These are phyloP conservation scores for Norana najaformis DNA, from an alignment of 2,888 invertebrate species.

Conservation along the genomic window DNA sequence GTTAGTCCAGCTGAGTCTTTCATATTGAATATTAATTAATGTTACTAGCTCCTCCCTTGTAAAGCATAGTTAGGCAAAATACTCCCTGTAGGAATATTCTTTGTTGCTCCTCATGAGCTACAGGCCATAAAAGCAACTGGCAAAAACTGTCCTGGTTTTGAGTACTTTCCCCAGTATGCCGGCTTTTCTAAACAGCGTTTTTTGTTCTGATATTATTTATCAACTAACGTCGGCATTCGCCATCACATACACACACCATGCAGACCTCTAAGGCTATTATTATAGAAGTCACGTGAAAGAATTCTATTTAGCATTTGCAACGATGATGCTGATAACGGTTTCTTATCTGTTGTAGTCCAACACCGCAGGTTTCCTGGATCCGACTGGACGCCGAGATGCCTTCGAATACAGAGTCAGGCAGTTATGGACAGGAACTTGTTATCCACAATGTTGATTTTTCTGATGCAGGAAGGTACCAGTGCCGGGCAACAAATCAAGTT, in stretches of 20 bases:
- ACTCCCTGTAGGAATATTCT: no score
- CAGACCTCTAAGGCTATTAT: not conserved
- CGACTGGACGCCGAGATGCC: constrained; percentile 31
- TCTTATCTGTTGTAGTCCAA: constrained; percentile 31
- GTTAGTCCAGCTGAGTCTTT: not conserved
- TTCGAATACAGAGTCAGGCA: constrained; percentile 9
- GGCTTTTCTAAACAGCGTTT: not conserved
- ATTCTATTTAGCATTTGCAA: not conserved
- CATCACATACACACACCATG: not conserved
- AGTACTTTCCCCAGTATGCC: no score
- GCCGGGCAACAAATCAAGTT: constrained; percentile 27
- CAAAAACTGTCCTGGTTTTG: no score
- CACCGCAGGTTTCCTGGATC: constrained; percentile 36
- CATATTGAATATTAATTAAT: no score
- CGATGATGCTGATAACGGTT: not conserved
- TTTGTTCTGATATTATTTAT: not conserved
- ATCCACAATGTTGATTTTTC: constrained; percentile 32
- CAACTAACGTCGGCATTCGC: not conserved
- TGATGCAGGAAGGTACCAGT: constrained; percentile 33
- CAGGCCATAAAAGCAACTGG: no score
- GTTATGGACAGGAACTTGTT: constrained; percentile 33
- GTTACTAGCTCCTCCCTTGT: not conserved
- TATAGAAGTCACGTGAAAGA: no score
- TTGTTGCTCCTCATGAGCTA: no score
- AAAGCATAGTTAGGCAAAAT: no score